Evolutionary conservation across 2,888 invertebrate genomes (phyloP).

Genomic region (Himalopsyche tibetana): DNA sequence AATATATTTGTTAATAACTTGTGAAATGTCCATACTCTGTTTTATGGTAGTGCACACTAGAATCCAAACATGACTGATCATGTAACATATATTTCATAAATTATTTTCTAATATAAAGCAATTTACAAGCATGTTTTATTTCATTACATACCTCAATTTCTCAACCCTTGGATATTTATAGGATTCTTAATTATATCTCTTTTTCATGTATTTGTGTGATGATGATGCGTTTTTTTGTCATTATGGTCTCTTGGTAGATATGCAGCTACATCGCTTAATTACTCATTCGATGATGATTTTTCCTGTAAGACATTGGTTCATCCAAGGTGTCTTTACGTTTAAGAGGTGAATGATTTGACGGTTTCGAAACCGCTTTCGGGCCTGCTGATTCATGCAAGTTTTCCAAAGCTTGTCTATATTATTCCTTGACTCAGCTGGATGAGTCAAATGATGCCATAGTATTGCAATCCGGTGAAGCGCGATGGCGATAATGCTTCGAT

Average conservation of each 20-base stretch:
- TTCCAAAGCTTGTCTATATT: constrained; percentile 95
- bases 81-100: too few species aligned
- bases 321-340: constrained; percentile 85
- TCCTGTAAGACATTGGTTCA: constrained; percentile 75
- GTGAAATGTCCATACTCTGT: too few species aligned
- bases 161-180: too few species aligned
- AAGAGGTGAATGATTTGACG: constrained; percentile 77
- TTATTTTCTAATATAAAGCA: too few species aligned
- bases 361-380: constrained; percentile 73
- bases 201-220: constrained; percentile 73
- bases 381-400: constrained; percentile 90
- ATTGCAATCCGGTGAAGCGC: constrained; percentile 93
- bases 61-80: too few species aligned
- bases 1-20: too few species aligned
- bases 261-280: constrained; percentile 76
- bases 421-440: constrained; percentile 89
- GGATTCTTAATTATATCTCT: too few species aligned
- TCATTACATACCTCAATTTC: too few species aligned
- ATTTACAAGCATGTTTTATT: too few species aligned
- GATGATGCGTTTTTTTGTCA: constrained; percentile 82
- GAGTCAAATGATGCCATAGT: constrained; percentile 94
- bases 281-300: constrained; percentile 72
- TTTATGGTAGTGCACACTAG: too few species aligned
- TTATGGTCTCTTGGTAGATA: constrained; percentile 73
- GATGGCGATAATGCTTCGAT: constrained; percentile 92